Conservation (phyloP, 2,888 invertebrate species). For the Therioaphis trifolii region DNA sequence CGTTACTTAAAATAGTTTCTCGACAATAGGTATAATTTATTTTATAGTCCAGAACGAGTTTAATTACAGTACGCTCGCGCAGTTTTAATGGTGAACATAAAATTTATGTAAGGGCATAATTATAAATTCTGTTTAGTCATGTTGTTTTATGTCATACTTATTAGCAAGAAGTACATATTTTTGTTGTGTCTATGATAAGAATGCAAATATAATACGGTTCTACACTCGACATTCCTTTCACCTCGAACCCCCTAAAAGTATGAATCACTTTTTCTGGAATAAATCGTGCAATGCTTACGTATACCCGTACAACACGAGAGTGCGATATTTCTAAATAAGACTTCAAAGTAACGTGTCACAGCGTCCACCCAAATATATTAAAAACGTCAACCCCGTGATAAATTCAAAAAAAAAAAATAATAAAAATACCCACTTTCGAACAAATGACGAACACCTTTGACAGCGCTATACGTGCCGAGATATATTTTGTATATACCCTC, state of each 20-base stretch:
- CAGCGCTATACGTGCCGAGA: not conserved
- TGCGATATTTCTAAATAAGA: not conserved
- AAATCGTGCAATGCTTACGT: not conserved
- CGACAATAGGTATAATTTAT: not conserved
- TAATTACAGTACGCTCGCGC: not conserved
- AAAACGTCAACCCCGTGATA: not conserved
- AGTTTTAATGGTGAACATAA: slow-evolving; percentile 13
- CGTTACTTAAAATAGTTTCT: not conserved
- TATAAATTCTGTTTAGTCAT: not conserved
- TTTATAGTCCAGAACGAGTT: not conserved
- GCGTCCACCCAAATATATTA: not conserved
- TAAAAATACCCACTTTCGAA: not conserved
- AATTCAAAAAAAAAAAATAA: slow-evolving; percentile 29
- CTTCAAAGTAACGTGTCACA: not conserved
- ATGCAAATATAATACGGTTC: not conserved
- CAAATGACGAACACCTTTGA: slow-evolving; percentile 14
- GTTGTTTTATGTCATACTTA: not conserved
- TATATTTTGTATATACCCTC: not conserved
- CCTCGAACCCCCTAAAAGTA: not conserved
- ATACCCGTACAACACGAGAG: too few species aligned
- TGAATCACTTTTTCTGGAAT: not conserved
- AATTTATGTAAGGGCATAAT: not conserved
- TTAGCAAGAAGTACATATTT: not conserved
- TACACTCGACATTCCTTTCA: not conserved
- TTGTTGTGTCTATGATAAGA: not conserved